Base-by-base conservation (phyloP, 2,797 vertebrate species). In the Aphelocoma californica region DNA sequence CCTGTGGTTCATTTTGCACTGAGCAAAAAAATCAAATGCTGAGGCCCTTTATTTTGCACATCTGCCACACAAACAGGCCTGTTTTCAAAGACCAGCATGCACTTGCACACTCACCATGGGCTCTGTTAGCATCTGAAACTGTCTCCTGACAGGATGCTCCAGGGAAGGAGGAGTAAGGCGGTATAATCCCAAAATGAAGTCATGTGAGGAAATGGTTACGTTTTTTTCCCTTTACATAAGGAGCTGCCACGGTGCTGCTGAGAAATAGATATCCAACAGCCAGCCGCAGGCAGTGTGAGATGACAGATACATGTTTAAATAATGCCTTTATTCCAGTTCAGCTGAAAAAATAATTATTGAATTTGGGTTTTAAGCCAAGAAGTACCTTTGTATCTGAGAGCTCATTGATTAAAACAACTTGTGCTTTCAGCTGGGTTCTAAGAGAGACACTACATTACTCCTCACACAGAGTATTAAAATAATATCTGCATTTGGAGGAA, bases 311-410 rank as follows among this genome's bases (percentile, higher is more conserved):
- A 61, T 89, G 77, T 92, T 96, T 92, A 96, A 96, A 92, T 90
- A 95, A 93, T 90, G 74, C 89, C 88, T 90, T 95, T 92, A 95
- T 96, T 89, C 74, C 79, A 80, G 83, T 77, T 95, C 93, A 95
- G 88, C 94, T 95, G 96, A 92, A 95, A 95, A 96, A 95, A 95
- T 93, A 94, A 94, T 95, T 86, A 92, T 57, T 90, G 89, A 60
- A 86, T 88, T 72, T 96, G 85, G 82, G 62, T 93, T 89, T 83
- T 79, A 75, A 75, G 87, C 95, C 91, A 93, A 92, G 62, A 92
- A 86, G 50, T 74, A 95, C 93, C 94, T 94, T 96, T 94, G 83
- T 86, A 82, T 94, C 80, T 77, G 82, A 80, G 31, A 40, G 42
- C 61, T 93, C 90, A 77, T 80, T 92, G 96, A 90, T 88, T 85